A percentile compares a stretch with the other conserved stretches of the same genome.
These are phyloP conservation scores for Scaptomyza graminum DNA, from an alignment of 1,140 invertebrate genomes.

Conservation along the genomic window DNA sequence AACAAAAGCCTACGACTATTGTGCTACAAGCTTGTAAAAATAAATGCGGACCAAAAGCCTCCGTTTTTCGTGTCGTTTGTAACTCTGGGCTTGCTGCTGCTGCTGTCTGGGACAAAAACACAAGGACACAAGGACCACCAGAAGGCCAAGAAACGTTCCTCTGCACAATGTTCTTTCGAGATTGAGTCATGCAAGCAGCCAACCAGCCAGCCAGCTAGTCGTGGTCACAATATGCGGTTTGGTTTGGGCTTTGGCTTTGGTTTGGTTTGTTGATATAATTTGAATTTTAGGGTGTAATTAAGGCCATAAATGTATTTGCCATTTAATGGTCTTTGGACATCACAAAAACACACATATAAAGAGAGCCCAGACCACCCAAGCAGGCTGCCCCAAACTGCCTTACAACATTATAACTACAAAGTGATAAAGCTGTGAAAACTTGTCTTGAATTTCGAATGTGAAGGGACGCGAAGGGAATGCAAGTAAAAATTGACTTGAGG, in stretches of 20 bases:
- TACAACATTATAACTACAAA: conserved; percentile 54
- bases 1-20: conserved; percentile 76
- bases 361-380: conserved; percentile 12
- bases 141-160: conserved; percentile 48
- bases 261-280: conserved; percentile 79
- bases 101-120: conserved; percentile 12
- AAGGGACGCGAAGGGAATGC: conserved; percentile 16
- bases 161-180: conserved; percentile 9
- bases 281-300: conserved; percentile 83
- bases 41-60: conserved; percentile 51
- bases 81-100: neutral
- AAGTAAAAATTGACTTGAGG: conserved; percentile 53
- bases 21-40: conserved; percentile 77
- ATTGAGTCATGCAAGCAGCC: conserved; percentile 58
- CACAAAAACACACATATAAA: conserved; percentile 13
- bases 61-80: conserved; percentile 17
- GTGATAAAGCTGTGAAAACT: conserved; percentile 44
- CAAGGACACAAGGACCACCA: conserved; percentile 21
- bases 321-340: conserved; percentile 61
- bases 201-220: too few species aligned
- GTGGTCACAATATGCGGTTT: conserved; percentile 69
- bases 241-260: conserved; percentile 51
- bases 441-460: conserved; percentile 7
- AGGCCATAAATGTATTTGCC: conserved; percentile 82
- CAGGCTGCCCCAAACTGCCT: neutral